A percentile compares a stretch with the other conserved stretches of the same genome.
phyloP scores from a whole-genome alignment of 2,797 vertebrate species.

The Microhierax caerulescens region DNA sequence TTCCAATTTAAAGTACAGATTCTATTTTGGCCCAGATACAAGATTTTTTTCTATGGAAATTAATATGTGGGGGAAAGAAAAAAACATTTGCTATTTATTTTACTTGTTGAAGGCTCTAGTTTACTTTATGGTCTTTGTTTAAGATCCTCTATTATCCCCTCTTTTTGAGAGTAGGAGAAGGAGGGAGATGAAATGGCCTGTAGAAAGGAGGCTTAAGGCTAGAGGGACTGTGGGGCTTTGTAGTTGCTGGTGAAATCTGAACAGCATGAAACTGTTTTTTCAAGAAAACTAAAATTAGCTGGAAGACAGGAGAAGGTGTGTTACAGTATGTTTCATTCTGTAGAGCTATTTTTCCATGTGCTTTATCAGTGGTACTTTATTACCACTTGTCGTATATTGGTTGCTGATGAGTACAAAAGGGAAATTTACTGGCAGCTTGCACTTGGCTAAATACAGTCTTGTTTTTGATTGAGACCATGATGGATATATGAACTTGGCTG shows the following conservation, averaged over 20 bases:
- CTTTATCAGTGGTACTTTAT: neutral
- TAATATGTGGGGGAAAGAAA: neutral
- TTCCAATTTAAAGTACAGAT: neutral
- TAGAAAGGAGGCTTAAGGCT: neutral
- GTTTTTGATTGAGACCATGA: neutral
- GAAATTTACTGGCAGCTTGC: constrained; percentile 1
- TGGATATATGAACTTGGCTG: constrained; percentile 25
- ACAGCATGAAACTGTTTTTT: neutral
- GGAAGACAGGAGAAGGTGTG: neutral
- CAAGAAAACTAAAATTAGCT: neutral
- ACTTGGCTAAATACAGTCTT: neutral
- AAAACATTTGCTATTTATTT: neutral
- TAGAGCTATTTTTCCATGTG: neutral
- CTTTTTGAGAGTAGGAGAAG: neutral
- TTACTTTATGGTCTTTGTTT: neutral
- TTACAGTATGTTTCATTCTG: neutral
- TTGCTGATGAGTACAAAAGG: neutral
- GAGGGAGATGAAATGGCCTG: neutral
- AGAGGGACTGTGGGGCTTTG: neutral
- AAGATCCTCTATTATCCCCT: neutral
- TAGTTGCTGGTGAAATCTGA: neutral
- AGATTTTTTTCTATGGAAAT: neutral
- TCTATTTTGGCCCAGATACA: neutral
- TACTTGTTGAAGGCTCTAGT: neutral
- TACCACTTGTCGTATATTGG: neutral